Conservation (phyloP, 2,888 invertebrate genomes). For the Exocentrus adspersus region DNA sequence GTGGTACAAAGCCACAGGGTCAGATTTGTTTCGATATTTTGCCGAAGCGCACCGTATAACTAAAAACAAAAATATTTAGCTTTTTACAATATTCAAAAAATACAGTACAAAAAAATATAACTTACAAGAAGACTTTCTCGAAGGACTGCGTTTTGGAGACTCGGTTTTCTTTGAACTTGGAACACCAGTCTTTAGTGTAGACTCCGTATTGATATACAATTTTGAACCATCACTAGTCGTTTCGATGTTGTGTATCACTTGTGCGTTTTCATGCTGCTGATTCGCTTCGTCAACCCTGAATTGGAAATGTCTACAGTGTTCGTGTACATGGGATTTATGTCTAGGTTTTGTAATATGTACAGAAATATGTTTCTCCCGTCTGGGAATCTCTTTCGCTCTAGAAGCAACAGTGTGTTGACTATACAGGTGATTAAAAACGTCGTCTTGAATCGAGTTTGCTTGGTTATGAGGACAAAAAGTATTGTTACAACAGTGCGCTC, state of each 20-base stretch:
- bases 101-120: neutral
- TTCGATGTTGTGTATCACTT: slow-evolving; percentile 2
- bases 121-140: slow-evolving; percentile 35
- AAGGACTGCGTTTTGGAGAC: slow-evolving; percentile 16
- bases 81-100: neutral
- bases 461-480: slow-evolving; percentile 6
- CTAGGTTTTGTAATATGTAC: slow-evolving; percentile 48
- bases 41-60: slow-evolving; percentile 68
- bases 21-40: slow-evolving; percentile 63
- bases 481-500: slow-evolving; percentile 20
- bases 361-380: slow-evolving; percentile 50
- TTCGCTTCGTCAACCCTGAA: neutral
- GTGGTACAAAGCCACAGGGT: slow-evolving; percentile 82
- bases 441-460: neutral
- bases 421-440: slow-evolving; percentile 58
- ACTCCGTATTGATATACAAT: slow-evolving; percentile 15
- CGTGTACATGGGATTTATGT: slow-evolving; percentile 36
- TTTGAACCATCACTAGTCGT: slow-evolving; percentile 2
- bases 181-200: slow-evolving; percentile 14
- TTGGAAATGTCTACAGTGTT: slow-evolving; percentile 41
- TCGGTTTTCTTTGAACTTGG: slow-evolving; percentile 30
- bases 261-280: slow-evolving; percentile 1
- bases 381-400: slow-evolving; percentile 56
- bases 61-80: slow-evolving; percentile 54
- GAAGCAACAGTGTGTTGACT: slow-evolving; percentile 61